Evolutionary conservation across 1,140 invertebrate species (phyloP), one percentile per base, ranked within the genome.

Genomic region (Ridgeia piscesae): DNA sequence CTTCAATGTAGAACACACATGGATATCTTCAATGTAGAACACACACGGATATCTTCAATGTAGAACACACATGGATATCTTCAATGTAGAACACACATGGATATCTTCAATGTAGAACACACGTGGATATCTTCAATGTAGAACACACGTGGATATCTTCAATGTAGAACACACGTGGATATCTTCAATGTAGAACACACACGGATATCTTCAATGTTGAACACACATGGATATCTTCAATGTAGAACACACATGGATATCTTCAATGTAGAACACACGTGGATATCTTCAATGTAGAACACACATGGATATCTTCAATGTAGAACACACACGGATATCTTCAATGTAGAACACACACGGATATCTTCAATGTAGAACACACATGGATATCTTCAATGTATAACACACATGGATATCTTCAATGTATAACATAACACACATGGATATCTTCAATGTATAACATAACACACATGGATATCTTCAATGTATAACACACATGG

Each of bases 271-370:
- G 58, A 93, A 91, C 89, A 93, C 34, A 48, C 34, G 17, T 27
- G 21, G 35, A 90, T 34, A 90, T 33, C 33, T 90, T 34, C 89
- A 90, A 90, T 27, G 31, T 14, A 93, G 92, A 33, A 97, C 0
- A 96, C 96, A 48, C 48, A 50, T 91, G 91, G n/a, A 14, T 90
- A 21, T 34, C 34, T 34, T 90, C 35, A 90, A 21, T 14, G 33
- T 4, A 90, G 35, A 90, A n/a, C 35, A 90, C 89, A 90, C 89
- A 17, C 14, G 33, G 89, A 90, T 34, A 8, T 90, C n/a, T 90
- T 34, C 33, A 90, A 33, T 14, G n/a, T n/a, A n/a, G n/a, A n/a
- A n/a, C 96, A 94, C 96, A 96, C 93, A 97, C 96, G 89, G 96
- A 96, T 31, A 97, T 96, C 96, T 97, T 92, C 8, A 77, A 77